Conservation (phyloP, 2,797 vertebrate genomes). For the Parauchenoglanis punctatus region DNA sequence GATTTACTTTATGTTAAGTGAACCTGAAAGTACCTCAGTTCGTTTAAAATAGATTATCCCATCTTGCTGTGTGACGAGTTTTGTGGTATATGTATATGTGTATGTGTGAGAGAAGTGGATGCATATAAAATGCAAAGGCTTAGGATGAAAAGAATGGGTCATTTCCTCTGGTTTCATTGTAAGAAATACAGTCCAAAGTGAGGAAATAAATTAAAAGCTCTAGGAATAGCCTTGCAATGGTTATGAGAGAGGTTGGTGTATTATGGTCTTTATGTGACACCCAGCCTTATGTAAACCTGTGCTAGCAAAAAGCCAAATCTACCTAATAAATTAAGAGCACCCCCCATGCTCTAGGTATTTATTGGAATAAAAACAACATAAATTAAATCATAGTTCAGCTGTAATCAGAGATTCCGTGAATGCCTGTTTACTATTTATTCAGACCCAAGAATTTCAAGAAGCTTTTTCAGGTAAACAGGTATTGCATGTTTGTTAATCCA, state of each 20-base stretch:
- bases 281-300: conserved; percentile 65
- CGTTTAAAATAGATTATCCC: not conserved
- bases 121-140: not conserved
- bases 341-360: conserved; percentile 71
- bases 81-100: not conserved
- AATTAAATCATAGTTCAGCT: conserved; percentile 74
- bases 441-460: not conserved
- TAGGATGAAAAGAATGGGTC: not conserved
- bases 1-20: not conserved
- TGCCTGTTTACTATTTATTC: not conserved
- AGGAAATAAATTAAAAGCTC: conserved; percentile 71
- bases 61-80: not conserved
- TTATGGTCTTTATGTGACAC: conserved; percentile 78
- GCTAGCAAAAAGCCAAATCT: conserved; percentile 65
- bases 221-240: conserved; percentile 62
- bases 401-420: conserved; percentile 31
- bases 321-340: conserved; percentile 71
- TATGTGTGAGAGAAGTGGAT: not conserved
- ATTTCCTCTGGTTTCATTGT: conserved; percentile 39
- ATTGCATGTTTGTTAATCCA: not conserved
- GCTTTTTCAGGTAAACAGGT: not conserved
- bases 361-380: conserved; percentile 76
- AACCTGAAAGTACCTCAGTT: not conserved
- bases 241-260: conserved; percentile 67
- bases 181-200: conserved; percentile 64